Conservation (phyloP, 2,113 vertebrate genomes). For the Cacatua alba region DNA sequence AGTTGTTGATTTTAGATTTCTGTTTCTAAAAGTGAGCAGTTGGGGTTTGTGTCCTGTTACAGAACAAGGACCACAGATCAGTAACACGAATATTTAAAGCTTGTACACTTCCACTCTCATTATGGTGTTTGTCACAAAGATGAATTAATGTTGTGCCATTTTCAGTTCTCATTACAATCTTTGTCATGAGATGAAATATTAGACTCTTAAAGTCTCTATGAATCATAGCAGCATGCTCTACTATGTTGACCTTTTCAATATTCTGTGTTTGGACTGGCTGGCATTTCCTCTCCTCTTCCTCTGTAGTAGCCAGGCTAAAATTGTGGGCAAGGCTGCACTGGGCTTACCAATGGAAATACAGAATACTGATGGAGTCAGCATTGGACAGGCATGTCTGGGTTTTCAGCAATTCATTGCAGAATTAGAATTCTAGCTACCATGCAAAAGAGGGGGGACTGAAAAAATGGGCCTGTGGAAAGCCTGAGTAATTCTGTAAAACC, state of each 20-base stretch:
- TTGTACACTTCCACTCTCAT: constrained; percentile 71
- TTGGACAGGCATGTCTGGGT: constrained; percentile 14
- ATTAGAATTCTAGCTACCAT: constrained; percentile 23
- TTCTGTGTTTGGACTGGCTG: constrained; percentile 81
- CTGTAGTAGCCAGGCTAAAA: constrained; percentile 47
- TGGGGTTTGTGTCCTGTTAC: constrained; percentile 47
- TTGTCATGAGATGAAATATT: constrained; percentile 81
- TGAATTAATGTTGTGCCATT: constrained; percentile 81
- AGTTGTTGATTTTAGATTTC: constrained; percentile 18
- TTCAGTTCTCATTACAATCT: constrained; percentile 80
- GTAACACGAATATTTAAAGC: constrained; percentile 62
- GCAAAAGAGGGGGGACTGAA: not conserved
- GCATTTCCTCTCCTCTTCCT: constrained; percentile 71
- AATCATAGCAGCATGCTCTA: constrained; percentile 76
- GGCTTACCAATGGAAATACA: constrained; percentile 71
- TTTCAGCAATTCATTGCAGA: constrained; percentile 25
- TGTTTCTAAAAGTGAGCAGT: not conserved
- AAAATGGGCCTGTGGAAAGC: constrained; percentile 10
- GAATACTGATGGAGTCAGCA: constrained; percentile 68
- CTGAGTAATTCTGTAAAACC: not conserved
- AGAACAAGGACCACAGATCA: constrained; percentile 56
- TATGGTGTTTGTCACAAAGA: constrained; percentile 79
- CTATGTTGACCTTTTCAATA: constrained; percentile 82
- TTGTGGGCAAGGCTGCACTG: constrained; percentile 33
- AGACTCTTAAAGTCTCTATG: constrained; percentile 78